Evolutionary conservation across 2,888 invertebrate genomes (phyloP).

Genomic region (Elaeidobius kamerunicus): DNA sequence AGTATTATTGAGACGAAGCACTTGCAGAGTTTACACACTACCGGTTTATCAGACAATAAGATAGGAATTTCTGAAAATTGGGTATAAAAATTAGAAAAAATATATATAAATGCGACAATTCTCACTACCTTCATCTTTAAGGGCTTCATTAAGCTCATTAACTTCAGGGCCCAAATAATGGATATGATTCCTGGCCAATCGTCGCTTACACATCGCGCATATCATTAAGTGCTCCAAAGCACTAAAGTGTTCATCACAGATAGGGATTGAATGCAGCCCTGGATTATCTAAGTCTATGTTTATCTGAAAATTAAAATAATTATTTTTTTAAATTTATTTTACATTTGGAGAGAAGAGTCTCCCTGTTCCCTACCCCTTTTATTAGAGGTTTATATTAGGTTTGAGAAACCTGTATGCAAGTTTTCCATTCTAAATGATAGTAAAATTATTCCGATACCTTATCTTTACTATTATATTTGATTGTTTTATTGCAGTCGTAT

Average conservation of each 20-base stretch:
- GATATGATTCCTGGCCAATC: constrained; percentile 73
- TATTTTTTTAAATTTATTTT: too few species aligned
- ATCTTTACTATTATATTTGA: too few species aligned
- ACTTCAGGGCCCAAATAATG: constrained; percentile 64
- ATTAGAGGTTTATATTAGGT: too few species aligned
- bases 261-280: constrained; percentile 65
- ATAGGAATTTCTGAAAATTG: constrained; percentile 60
- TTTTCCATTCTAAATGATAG: too few species aligned
- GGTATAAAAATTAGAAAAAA: too few species aligned
- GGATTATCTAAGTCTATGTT: constrained; percentile 60
- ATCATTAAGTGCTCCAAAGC: constrained; percentile 70
- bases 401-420: too few species aligned
- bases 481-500: too few species aligned
- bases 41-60: constrained; percentile 63
- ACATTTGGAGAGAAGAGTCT: too few species aligned
- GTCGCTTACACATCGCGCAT: constrained; percentile 73
- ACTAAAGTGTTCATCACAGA: constrained; percentile 68
- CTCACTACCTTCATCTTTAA: constrained; percentile 53
- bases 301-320: constrained; percentile 47
- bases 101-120: background rate
- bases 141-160: constrained; percentile 50
- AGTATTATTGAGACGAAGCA: constrained; percentile 72
- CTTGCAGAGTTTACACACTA: constrained; percentile 79
- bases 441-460: too few species aligned
- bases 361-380: too few species aligned